Conservation (phyloP, 2,797 vertebrate genomes). For the Uromys caudimaculatus region DNA sequence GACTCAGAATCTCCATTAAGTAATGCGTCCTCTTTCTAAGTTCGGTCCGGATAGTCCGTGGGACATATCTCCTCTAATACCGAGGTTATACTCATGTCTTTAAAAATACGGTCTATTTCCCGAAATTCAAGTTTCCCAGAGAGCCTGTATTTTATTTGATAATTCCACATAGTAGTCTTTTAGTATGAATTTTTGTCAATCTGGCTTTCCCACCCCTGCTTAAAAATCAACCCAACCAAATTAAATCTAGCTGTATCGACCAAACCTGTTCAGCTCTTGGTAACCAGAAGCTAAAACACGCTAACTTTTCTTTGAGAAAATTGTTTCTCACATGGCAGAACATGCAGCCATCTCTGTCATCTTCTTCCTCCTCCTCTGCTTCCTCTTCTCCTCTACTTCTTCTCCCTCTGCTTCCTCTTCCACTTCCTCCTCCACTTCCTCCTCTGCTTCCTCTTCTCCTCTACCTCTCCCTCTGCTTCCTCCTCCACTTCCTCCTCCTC, state of each 20-base stretch:
- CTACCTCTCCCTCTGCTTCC: too few species aligned
- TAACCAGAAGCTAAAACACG: conserved; percentile 13
- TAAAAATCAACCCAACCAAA: conserved; percentile 25
- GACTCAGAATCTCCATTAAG: conserved; percentile 9
- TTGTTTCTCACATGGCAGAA: conserved; percentile 13
- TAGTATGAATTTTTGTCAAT: conserved; percentile 36
- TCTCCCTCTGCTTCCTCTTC: neutral
- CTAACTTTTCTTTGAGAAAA: conserved; percentile 49
- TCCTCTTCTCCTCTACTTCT: neutral
- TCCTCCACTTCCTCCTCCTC: neutral
- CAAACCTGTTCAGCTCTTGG: conserved; percentile 58
- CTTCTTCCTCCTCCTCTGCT: neutral
- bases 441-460: too few species aligned
- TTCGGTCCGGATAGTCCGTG: neutral
- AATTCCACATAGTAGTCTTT: conserved; percentile 38
- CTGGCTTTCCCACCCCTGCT: neutral
- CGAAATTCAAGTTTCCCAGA: neutral
- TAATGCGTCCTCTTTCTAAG: neutral
- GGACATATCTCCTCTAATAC: neutral
- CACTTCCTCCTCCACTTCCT: too few species aligned
- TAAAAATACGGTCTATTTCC: neutral
- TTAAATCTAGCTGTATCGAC: conserved; percentile 56
- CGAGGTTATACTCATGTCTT: neutral
- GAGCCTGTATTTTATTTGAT: neutral
- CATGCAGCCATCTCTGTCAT: neutral